Percentiles rank a stretch among this genome's conserved stretches.
Evolutionary conservation across 2,888 invertebrate species (phyloP).

Genomic region (Amphimallon solstitiale): DNA sequence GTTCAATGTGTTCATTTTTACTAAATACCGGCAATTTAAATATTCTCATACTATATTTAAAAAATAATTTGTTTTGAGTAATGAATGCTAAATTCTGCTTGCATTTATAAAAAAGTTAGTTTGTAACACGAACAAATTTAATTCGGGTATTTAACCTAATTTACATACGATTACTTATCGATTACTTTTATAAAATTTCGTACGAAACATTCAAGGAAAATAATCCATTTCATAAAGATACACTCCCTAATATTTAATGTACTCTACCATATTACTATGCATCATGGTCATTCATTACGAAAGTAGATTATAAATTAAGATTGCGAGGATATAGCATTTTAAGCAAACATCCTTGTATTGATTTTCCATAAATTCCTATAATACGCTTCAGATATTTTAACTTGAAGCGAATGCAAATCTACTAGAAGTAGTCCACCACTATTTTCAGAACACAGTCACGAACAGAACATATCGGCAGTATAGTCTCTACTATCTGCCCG

Average conservation of each 20-base stretch:
- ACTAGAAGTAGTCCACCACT: slow-evolving; percentile 51
- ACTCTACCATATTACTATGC: background rate
- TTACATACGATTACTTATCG: slow-evolving; percentile 22
- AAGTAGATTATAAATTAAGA: slow-evolving; percentile 37
- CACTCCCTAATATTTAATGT: background rate
- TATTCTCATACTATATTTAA: too few species aligned
- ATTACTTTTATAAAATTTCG: background rate
- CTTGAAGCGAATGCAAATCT: slow-evolving; percentile 54
- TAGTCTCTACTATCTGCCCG: slow-evolving; percentile 14
- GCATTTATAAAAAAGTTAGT: background rate
- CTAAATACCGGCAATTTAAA: too few species aligned
- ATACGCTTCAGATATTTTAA: slow-evolving; percentile 49
- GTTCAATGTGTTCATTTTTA: too few species aligned
- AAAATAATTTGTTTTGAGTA: background rate
- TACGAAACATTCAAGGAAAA: background rate
- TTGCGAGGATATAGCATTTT: slow-evolving; percentile 39
- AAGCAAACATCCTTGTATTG: slow-evolving; percentile 48
- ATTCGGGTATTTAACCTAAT: background rate
- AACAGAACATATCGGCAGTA: slow-evolving; percentile 34
- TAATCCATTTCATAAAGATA: background rate
- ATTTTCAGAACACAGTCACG: slow-evolving; percentile 48
- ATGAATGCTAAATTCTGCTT: too few species aligned
- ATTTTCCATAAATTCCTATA: slow-evolving; percentile 55
- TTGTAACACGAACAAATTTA: slow-evolving; percentile 5
- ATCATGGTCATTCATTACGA: slow-evolving; percentile 22